Conservation (phyloP, 2,888 invertebrate genomes). For the Melinopterus prodromus region DNA sequence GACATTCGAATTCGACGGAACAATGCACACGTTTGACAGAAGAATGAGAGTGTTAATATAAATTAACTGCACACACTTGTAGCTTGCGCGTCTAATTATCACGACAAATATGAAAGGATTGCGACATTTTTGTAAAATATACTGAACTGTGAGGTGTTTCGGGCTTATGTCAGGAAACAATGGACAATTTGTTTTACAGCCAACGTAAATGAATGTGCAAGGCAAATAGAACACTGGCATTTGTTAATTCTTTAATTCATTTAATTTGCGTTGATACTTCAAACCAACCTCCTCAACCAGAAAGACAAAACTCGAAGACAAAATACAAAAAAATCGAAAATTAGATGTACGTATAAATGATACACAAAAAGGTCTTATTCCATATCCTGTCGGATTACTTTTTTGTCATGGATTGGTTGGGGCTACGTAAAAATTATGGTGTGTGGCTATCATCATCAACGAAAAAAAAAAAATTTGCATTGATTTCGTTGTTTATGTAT, state of each 20-base stretch:
- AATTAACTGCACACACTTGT: background rate
- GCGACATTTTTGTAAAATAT: background rate
- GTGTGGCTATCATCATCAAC: too few species aligned
- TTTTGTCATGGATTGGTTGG: too few species aligned
- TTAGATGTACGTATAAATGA: too few species aligned
- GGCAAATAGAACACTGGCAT: background rate
- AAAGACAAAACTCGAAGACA: too few species aligned
- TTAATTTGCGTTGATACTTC: background rate
- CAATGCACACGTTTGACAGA: background rate
- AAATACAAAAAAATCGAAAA: too few species aligned
- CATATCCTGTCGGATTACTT: too few species aligned
- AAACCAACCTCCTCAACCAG: too few species aligned
- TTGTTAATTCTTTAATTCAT: background rate
- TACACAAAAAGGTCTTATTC: too few species aligned
- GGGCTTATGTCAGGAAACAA: background rate
- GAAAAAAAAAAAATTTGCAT: too few species aligned
- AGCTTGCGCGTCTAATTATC: background rate
- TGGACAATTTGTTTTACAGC: background rate
- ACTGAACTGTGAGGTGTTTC: background rate
- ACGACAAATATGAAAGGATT: background rate
- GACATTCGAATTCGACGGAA: background rate
- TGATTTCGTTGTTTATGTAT: too few species aligned
- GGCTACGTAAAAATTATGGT: too few species aligned
- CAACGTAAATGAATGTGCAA: background rate
- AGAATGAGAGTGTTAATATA: background rate